Evolutionary conservation across 2,888 invertebrate genomes (phyloP), one percentile per base, ranked within the genome.

Genomic region (Tethea ocularis): DNA sequence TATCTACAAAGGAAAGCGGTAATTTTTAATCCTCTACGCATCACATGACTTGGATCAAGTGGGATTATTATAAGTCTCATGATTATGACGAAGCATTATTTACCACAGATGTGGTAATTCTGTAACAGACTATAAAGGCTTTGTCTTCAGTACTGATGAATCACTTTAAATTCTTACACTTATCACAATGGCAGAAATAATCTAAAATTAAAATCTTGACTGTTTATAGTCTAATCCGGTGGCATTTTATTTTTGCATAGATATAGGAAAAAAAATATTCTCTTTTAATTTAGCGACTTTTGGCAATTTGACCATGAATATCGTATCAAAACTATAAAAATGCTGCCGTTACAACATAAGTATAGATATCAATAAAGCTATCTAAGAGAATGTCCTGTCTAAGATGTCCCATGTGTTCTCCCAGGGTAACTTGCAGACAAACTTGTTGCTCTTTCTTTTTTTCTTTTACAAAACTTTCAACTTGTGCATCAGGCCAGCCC

Each of bases 11-110:
- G 2, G n/a, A 41, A 10, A 4, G 7, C 15, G n/a, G 41, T 7
- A 15, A 2, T 41, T 46, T 46, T 46, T 46, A 20, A 46, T 46
- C 46, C 46, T 6, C n/a, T 4, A 3, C 0, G 15, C 38, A n/a
- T 72, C 63, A 65, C 60, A 64, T 64, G 64, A 66, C 63, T 68
- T 58, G 57, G 52, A 61, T 64, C 52, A 64, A 60, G 61, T 59
- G 52, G 63, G 59, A 52, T 56, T 59, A 33, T 33, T 33, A 13
- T 55, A 54, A 57, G 56, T 46, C 64, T 63, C 53, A 64, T 66
- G 66, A 67, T 65, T 63, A 61, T 64, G 62, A 64, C 59, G 64
- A 61, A 57, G 62, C 56, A 55, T 51, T 24, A 57, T 58, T 56
- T 52, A 57, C 56, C n/a, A 46, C 20, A 20, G 6, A 38, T 38